Evolutionary conservation across 2,113 vertebrate genomes (phyloP).

Genomic region (Glareola pratincola): DNA sequence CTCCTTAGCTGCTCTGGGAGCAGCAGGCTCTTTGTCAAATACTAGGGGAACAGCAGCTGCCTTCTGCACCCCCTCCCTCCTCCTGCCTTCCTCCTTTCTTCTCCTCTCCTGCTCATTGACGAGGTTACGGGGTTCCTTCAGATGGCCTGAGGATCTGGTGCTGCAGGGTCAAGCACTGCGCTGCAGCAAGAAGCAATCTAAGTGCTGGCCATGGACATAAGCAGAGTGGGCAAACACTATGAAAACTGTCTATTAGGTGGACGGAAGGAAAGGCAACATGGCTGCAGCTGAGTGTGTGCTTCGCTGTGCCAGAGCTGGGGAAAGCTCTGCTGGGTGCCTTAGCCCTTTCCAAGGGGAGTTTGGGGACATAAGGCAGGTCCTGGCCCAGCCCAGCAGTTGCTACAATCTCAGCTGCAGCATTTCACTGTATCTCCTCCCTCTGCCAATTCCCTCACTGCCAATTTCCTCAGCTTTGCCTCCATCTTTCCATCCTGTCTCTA

Average conservation of each 20-base stretch:
- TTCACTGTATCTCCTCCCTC: background rate
- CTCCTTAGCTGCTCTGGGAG: background rate
- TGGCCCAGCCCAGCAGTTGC: background rate
- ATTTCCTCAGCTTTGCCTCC: background rate
- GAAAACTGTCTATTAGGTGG: background rate
- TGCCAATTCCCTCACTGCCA: background rate
- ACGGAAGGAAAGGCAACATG: background rate
- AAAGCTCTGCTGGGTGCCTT: background rate
- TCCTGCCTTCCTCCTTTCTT: background rate
- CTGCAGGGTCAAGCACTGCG: background rate
- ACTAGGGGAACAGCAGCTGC: background rate
- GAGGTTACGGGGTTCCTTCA: background rate
- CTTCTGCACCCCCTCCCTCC: background rate
- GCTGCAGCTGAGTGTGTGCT: background rate
- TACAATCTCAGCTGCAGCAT: background rate
- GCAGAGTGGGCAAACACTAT: background rate
- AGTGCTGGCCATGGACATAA: rapidly evolving
- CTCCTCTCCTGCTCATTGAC: rapidly evolving
- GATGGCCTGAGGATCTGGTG: background rate
- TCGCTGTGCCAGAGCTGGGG: background rate
- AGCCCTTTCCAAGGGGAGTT: background rate
- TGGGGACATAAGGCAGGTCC: background rate
- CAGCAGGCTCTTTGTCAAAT: background rate
- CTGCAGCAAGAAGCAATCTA: background rate
- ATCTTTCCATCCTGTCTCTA: background rate